Percentiles rank a stretch among this genome's conserved stretches.
Evolutionary conservation across 2,797 vertebrate species (phyloP).

Genomic region (Dicrostonyx torquatus): DNA sequence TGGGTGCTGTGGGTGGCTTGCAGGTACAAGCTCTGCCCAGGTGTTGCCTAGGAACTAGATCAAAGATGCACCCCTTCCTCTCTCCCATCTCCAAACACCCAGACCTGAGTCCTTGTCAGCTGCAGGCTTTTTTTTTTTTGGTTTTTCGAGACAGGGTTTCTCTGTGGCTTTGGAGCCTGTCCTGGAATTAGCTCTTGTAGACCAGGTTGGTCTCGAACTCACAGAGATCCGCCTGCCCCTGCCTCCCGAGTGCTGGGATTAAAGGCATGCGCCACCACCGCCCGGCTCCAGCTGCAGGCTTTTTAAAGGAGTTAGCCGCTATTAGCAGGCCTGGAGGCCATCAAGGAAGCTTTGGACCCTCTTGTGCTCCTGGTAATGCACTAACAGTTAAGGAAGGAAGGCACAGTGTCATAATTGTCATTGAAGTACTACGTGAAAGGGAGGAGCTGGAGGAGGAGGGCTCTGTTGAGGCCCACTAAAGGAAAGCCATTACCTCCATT

Average conservation of each 20-base stretch:
- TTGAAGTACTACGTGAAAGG: not conserved
- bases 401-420: not conserved
- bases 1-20: not conserved
- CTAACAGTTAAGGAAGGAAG: not conserved
- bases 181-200: no score
- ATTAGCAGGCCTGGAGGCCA: not conserved
- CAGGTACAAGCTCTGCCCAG: not conserved
- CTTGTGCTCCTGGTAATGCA: not conserved
- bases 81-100: not conserved
- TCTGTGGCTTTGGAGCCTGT: no score
- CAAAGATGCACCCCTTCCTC: not conserved
- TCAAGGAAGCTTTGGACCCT: not conserved
- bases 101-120: not conserved
- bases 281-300: not conserved
- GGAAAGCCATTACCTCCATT: not conserved
- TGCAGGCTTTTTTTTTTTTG: not conserved
- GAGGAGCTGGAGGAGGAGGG: not conserved
- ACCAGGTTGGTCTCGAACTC: no score
- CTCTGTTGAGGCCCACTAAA: not conserved
- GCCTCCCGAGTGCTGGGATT: no score
- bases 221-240: no score
- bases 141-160: no score
- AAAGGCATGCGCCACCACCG: no score
- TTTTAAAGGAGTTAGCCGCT: not conserved
- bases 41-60: not conserved